Evolutionary conservation across 1,140 invertebrate genomes (phyloP).

Genomic region (Littorina saxatilis): DNA sequence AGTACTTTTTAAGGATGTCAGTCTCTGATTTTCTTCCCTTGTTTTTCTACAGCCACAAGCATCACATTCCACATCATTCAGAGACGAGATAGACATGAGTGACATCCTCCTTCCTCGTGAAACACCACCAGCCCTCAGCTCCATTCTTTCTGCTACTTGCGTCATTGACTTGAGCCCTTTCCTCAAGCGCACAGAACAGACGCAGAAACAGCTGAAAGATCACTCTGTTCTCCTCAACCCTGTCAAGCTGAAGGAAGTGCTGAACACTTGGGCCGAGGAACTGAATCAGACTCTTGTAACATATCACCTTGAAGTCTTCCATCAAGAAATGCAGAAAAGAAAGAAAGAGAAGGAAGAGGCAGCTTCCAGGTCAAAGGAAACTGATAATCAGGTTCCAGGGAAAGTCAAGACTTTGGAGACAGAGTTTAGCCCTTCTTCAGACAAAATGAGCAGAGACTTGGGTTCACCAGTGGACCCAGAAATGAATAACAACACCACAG

Average conservation of each 20-base stretch:
- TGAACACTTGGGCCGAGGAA: conserved; percentile 45
- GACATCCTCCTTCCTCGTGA: background rate
- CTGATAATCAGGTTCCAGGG: no score
- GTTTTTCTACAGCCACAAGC: background rate
- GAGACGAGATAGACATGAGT: background rate
- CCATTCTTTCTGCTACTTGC: background rate
- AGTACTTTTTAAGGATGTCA: no score
- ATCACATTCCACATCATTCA: background rate
- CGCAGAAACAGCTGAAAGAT: conserved; percentile 41
- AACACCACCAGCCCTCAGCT: background rate
- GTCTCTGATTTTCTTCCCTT: no score
- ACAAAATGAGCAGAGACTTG: no score
- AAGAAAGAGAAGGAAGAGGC: background rate
- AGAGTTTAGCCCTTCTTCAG: no score
- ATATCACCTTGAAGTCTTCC: background rate
- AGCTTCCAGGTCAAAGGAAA: background rate
- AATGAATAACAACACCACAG: no score
- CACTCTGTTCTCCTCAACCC: conserved; percentile 41
- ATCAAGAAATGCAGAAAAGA: background rate
- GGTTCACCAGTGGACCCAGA: no score
- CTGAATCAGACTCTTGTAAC: conserved; percentile 34
- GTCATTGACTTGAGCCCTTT: background rate
- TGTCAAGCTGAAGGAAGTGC: conserved; percentile 26
- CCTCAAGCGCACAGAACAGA: conserved; percentile 16
- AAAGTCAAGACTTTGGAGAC: no score